Evolutionary conservation across 2,113 vertebrate species (phyloP).

Genomic region (Megaceryle torquata): DNA sequence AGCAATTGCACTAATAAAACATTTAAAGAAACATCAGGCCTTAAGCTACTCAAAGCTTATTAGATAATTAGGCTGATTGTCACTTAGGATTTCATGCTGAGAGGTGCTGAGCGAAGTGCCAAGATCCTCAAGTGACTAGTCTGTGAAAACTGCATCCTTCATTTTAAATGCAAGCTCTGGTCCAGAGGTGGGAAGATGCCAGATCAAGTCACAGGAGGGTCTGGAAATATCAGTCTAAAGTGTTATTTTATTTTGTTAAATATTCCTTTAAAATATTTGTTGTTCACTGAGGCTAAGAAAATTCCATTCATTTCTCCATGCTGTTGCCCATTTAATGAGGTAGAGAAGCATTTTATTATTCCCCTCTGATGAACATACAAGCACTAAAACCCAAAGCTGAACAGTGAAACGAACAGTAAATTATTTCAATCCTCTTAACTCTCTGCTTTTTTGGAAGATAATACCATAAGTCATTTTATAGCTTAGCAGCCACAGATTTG

Average conservation of each 20-base stretch:
- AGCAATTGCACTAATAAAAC: neutral
- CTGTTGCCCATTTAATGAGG: slow-evolving; percentile 28
- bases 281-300: slow-evolving; percentile 11
- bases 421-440: slow-evolving; percentile 20
- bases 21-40: neutral
- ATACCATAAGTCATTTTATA: neutral
- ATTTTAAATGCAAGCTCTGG: neutral
- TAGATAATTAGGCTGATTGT: neutral
- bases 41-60: neutral
- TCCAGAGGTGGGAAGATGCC: neutral
- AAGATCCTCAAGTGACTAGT: neutral
- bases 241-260: neutral
- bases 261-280: neutral
- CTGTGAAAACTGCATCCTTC: neutral
- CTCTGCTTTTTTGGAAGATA: neutral
- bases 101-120: neutral
- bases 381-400: neutral
- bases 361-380: slow-evolving; percentile 12
- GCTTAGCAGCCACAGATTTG: neutral
- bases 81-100: neutral
- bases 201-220: neutral
- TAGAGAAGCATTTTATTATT: slow-evolving; percentile 33
- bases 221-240: neutral
- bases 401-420: slow-evolving; percentile 15
- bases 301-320: neutral